Conservation (phyloP, 2,888 invertebrate species). For the Tipula confusa region DNA sequence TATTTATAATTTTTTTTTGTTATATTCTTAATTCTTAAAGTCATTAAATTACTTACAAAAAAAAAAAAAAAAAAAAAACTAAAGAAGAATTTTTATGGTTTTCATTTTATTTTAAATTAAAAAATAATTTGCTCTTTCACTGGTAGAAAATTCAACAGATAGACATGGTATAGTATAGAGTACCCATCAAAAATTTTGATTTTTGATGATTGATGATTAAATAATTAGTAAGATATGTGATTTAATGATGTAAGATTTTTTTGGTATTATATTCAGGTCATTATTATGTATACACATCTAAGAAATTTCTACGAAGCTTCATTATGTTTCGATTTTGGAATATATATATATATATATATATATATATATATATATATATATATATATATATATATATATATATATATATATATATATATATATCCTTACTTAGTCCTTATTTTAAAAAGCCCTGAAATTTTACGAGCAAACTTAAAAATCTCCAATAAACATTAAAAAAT, state of each 20-base stretch:
- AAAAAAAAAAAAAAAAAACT: background rate
- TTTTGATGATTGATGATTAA: conserved; percentile 16
- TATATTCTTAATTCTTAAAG: conserved; percentile 25
- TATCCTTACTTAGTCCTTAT: no score
- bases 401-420: no score
- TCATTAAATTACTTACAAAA: background rate
- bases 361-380: no score
- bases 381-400: no score
- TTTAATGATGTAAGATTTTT: conserved; percentile 17
- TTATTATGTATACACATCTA: background rate
- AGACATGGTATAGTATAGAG: background rate
- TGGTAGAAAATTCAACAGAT: background rate
- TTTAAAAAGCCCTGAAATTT: no score
- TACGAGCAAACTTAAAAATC: no score
- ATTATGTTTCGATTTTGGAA: background rate
- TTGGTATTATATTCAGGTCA: background rate
- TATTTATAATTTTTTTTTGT: conserved; percentile 15
- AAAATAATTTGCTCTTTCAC: conserved; percentile 20
- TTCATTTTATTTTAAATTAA: conserved; percentile 16
- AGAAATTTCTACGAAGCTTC: background rate
- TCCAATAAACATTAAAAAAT: no score
- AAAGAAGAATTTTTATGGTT: conserved; percentile 20
- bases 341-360: no score
- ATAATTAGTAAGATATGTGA: conserved; percentile 20
- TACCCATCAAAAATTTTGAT: background rate